Evolutionary conservation across 2,113 vertebrate genomes (phyloP).

Genomic region (Melanostigma gelatinosum): DNA sequence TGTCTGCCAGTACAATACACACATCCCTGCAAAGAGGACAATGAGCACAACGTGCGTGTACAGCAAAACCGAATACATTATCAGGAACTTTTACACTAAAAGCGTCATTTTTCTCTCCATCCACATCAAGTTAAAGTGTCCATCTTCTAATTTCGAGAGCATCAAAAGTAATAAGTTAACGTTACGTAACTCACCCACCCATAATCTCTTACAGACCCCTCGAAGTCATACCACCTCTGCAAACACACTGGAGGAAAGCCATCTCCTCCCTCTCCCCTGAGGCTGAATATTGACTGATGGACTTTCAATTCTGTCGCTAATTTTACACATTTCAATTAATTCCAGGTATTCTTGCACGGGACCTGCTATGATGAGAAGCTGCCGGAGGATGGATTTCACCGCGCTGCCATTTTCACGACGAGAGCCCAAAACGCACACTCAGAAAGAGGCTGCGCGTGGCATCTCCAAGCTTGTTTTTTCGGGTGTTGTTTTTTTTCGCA

Average conservation of each 20-base stretch:
- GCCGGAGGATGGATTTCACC: slow-evolving; percentile 21
- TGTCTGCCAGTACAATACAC: slow-evolving; percentile 36
- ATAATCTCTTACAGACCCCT: slow-evolving; percentile 23
- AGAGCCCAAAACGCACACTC: not conserved
- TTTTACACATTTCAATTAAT: slow-evolving; percentile 75
- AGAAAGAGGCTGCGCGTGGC: not conserved
- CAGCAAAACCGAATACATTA: not conserved
- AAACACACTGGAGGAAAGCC: slow-evolving; percentile 28
- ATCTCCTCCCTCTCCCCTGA: slow-evolving; percentile 37
- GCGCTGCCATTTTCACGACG: not conserved
- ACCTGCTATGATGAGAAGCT: slow-evolving; percentile 58
- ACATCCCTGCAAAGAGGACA: slow-evolving; percentile 16
- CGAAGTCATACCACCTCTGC: slow-evolving; percentile 32
- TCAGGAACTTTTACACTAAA: not conserved
- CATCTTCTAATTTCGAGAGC: not conserved
- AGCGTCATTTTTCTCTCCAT: not conserved
- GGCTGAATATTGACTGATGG: slow-evolving; percentile 73
- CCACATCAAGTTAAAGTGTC: not conserved
- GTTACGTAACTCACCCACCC: slow-evolving; percentile 5
- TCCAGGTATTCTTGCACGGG: slow-evolving; percentile 56
- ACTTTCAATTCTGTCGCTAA: slow-evolving; percentile 73
- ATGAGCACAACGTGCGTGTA: not conserved
- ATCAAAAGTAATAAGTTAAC: not conserved
- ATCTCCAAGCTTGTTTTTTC: not conserved
- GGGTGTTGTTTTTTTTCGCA: slow-evolving; percentile 46